phyloP scores from a whole-genome alignment of 2,888 invertebrate species.

The Thecophora atra region DNA sequence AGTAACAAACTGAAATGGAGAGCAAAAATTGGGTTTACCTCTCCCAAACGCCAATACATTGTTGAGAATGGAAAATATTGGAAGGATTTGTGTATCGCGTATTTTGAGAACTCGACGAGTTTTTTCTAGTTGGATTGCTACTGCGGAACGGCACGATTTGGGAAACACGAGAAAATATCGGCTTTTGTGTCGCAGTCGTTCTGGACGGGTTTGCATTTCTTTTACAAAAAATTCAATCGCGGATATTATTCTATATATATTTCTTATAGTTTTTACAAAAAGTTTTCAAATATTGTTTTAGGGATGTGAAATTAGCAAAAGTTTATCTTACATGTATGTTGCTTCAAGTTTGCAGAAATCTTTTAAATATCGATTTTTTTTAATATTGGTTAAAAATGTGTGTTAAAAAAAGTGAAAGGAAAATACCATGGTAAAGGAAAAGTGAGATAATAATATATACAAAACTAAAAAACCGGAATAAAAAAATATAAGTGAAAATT shows the following conservation, averaged over 20 bases:
- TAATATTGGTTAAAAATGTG: conserved; percentile 16
- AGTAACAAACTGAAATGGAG: no score
- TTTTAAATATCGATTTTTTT: conserved; percentile 37
- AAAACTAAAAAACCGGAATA: conserved; percentile 19
- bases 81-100: no score
- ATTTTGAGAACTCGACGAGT: no score
- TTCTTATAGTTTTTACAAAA: background rate
- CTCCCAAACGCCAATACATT: no score
- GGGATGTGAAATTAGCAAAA: conserved; percentile 4
- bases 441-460: conserved; percentile 8
- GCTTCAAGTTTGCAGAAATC: conserved; percentile 1
- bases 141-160: conserved; percentile 29
- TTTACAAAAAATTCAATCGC: background rate
- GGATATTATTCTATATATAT: conserved; percentile 17
- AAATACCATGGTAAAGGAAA: conserved; percentile 8
- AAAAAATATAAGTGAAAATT: conserved; percentile 16
- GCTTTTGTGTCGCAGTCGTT: conserved; percentile 46
- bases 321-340: background rate
- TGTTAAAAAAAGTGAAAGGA: background rate
- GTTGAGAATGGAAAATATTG: no score
- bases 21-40: background rate
- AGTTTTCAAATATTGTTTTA: background rate
- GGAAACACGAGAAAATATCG: conserved; percentile 37
- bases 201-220: conserved; percentile 42
- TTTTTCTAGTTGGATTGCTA: conserved; percentile 24